A percentile compares a stretch with the other conserved stretches of the same genome.
phyloP scores from a whole-genome alignment of 2,888 invertebrate genomes.

The Epistrophella euchroma region DNA sequence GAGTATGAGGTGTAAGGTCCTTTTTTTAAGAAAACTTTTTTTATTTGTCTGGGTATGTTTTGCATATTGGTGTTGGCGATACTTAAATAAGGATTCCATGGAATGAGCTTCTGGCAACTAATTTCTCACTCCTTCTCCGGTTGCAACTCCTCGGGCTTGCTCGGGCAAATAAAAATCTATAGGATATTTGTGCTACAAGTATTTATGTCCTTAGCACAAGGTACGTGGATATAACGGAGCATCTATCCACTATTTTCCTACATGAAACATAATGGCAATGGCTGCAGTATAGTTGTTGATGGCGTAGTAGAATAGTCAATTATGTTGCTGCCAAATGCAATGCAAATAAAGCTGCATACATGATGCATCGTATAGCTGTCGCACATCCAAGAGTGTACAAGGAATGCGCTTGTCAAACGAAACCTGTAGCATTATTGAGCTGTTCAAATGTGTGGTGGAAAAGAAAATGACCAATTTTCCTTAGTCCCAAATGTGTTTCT shows the following conservation, averaged over 20 bases:
- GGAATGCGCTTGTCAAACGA: constrained; percentile 40
- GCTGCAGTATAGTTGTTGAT: constrained; percentile 41
- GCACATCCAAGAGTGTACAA: constrained; percentile 54
- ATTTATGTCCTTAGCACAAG: constrained; percentile 8
- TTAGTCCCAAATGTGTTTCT: too few species aligned
- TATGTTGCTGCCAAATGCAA: constrained; percentile 69
- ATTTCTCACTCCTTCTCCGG: constrained; percentile 54
- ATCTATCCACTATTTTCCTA: not conserved
- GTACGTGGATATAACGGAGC: not conserved
- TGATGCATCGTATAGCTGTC: constrained; percentile 48
- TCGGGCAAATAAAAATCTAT: not conserved
- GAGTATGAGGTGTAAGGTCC: not conserved
- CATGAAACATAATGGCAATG: constrained; percentile 13
- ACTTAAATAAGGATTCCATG: constrained; percentile 64
- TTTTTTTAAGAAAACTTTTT: not conserved
- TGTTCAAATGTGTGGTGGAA: constrained; percentile 28
- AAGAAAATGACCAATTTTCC: too few species aligned
- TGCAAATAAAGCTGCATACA: constrained; percentile 65
- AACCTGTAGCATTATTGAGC: constrained; percentile 1
- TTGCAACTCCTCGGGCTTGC: not conserved
- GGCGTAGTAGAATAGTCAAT: constrained; percentile 68
- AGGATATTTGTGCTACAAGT: not conserved
- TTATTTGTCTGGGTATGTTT: constrained; percentile 48
- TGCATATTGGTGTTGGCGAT: constrained; percentile 52
- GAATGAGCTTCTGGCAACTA: constrained; percentile 45